Evolutionary conservation across 2,797 vertebrate species (phyloP).

Genomic region (Enteromius unitaeniatus): DNA sequence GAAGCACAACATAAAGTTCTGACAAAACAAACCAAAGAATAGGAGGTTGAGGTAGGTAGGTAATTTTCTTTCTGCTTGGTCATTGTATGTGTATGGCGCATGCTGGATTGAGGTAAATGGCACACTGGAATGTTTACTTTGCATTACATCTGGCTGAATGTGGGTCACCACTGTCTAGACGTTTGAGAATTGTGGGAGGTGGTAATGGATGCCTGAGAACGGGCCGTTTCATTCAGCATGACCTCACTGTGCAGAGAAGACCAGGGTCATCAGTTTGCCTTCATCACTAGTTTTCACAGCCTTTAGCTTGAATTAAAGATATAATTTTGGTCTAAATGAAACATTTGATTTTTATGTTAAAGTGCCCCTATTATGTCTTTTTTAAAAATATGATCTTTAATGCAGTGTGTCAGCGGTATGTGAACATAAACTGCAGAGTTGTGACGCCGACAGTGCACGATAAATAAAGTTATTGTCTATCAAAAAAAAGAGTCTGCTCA

Average conservation of each 20-base stretch:
- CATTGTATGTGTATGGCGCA: not conserved
- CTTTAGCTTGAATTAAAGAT: not conserved
- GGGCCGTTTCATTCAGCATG: conserved; percentile 23
- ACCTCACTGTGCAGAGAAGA: conserved; percentile 15
- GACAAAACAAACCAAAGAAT: not conserved
- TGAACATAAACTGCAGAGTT: too few relatives aligned
- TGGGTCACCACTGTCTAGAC: conserved; percentile 59
- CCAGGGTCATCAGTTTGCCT: conserved; percentile 13
- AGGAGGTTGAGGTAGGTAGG: not conserved
- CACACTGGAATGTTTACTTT: conserved; percentile 42
- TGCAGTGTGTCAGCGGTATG: too few relatives aligned
- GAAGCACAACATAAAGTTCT: not conserved
- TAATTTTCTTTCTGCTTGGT: conserved; percentile 36
- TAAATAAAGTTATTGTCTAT: too few relatives aligned
- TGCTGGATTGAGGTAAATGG: conserved; percentile 36
- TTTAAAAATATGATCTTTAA: too few relatives aligned
- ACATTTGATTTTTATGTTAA: not conserved
- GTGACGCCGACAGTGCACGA: too few relatives aligned
- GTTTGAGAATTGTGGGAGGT: conserved; percentile 49
- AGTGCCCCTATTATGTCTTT: too few relatives aligned
- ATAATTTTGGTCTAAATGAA: not conserved
- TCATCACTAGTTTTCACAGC: not conserved
- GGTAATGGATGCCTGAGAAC: conserved; percentile 31
- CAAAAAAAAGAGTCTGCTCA: too few relatives aligned
- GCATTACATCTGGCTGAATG: conserved; percentile 49